These are phyloP conservation scores for Oscheius sp. DNA, from an alignment of 2,888 invertebrate species.

Conservation along the genomic window DNA sequence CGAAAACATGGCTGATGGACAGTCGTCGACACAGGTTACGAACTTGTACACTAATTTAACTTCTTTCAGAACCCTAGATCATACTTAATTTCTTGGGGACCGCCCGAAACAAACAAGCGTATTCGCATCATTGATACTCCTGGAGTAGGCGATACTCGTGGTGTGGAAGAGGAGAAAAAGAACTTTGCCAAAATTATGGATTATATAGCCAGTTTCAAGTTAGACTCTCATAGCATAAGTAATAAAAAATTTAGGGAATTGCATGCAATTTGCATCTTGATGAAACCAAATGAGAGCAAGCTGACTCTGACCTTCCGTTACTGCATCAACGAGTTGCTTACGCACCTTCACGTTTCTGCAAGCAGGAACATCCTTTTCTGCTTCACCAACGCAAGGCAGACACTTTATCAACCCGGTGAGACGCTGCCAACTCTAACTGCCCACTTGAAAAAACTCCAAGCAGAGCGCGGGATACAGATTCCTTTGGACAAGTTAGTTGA, in stretches of 20 bases:
- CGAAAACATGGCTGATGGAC: slow-evolving; percentile 7
- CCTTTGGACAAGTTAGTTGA: slow-evolving; percentile 19
- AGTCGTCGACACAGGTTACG: slow-evolving; percentile 19
- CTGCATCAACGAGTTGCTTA: slow-evolving; percentile 60
- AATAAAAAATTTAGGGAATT: slow-evolving; percentile 34
- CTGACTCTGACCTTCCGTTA: slow-evolving; percentile 51
- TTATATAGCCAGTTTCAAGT: slow-evolving; percentile 16
- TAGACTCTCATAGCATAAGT: neutral
- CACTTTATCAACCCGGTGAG: slow-evolving; percentile 40
- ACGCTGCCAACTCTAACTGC: slow-evolving; percentile 26
- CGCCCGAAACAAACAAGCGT: neutral
- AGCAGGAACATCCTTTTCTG: slow-evolving; percentile 60
- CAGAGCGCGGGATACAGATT: slow-evolving; percentile 15
- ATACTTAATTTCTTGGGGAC: slow-evolving; percentile 22
- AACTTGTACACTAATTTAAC: neutral
- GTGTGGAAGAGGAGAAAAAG: slow-evolving; percentile 52
- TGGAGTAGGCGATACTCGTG: slow-evolving; percentile 60
- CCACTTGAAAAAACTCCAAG: slow-evolving; percentile 23
- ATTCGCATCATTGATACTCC: slow-evolving; percentile 63
- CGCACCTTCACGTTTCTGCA: slow-evolving; percentile 55
- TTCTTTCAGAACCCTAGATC: slow-evolving; percentile 6
- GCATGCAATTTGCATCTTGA: slow-evolving; percentile 52
- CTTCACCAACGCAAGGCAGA: slow-evolving; percentile 57
- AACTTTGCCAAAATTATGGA: slow-evolving; percentile 51
- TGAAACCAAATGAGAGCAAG: slow-evolving; percentile 51